Conservation (phyloP, 2,797 vertebrate genomes). For the Sebastes cheni region DNA sequence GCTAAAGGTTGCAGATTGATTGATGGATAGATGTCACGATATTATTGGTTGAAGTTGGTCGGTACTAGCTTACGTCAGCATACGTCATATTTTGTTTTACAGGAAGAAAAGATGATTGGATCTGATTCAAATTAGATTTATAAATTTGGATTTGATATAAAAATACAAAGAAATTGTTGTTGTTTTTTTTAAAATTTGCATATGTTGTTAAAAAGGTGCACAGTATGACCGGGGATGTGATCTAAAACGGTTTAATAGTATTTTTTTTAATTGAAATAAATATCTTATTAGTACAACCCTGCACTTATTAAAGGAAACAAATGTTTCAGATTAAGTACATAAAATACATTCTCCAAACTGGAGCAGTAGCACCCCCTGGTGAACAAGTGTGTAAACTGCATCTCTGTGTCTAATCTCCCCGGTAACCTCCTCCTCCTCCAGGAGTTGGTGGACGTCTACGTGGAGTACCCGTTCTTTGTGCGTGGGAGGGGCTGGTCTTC, state of each 20-base stretch:
- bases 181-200: no score
- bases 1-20: no score
- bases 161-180: no score
- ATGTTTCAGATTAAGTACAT: not conserved
- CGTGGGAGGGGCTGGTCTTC: conserved; percentile 82
- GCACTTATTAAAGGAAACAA: not conserved
- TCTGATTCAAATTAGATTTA: no score
- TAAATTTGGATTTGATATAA: no score
- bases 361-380: conserved; percentile 25
- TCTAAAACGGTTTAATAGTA: no score
- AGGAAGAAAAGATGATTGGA: no score
- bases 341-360: not conserved
- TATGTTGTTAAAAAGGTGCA: no score
- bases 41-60: no score
- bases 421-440: conserved; percentile 41
- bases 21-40: no score
- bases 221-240: no score
- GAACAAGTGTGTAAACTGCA: not conserved
- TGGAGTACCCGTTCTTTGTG: conserved; percentile 83
- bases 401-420: not conserved
- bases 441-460: conserved; percentile 82
- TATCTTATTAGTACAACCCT: not conserved
- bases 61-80: no score
- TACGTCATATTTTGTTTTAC: not conserved
- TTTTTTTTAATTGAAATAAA: not conserved